These are phyloP conservation scores for Steinernema khuongi DNA, from an alignment of 1,140 invertebrate species.

Conservation along the genomic window DNA sequence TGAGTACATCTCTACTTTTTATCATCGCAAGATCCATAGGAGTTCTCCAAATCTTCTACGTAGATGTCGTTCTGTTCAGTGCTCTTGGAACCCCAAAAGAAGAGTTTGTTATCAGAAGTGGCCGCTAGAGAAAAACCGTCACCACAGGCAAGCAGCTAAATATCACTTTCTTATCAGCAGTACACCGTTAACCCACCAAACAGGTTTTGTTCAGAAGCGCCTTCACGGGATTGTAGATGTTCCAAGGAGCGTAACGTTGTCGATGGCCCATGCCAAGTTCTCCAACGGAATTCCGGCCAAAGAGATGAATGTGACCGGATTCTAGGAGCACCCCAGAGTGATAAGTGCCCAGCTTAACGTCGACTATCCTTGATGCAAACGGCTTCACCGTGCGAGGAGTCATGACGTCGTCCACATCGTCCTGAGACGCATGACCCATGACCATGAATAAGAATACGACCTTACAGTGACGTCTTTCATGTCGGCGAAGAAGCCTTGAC, in stretches of 20 bases:
- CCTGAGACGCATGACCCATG: conserved; percentile 46
- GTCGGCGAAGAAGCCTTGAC: conserved; percentile 62
- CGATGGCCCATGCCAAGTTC: conserved; percentile 64
- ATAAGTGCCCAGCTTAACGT: conserved; percentile 44
- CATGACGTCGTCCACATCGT: conserved; percentile 62
- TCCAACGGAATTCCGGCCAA: conserved; percentile 67
- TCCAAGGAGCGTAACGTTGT: conserved; percentile 51
- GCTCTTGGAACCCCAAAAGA: conserved; percentile 68
- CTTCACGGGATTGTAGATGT: conserved; percentile 63
- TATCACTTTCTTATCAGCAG: conserved; percentile 25
- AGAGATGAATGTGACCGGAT: conserved; percentile 67
- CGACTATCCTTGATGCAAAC: conserved; percentile 56
- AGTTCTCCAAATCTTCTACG: conserved; percentile 21
- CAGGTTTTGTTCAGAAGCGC: conserved; percentile 63
- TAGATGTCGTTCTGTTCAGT: neutral
- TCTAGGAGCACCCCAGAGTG: conserved; percentile 65
- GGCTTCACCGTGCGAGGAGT: conserved; percentile 61
- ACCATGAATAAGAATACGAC: conserved; percentile 11
- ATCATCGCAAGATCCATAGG: neutral
- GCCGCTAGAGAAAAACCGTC: conserved; percentile 67
- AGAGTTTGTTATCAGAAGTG: conserved; percentile 68
- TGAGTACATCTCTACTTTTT: conserved; percentile 18
- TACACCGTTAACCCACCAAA: conserved; percentile 58
- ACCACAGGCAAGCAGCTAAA: conserved; percentile 66
- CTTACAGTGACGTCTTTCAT: conserved; percentile 55